Percentiles rank a stretch among this genome's conserved stretches.
Evolutionary conservation across 2,113 vertebrate genomes (phyloP).

Genomic region (Paracanthobrama guichenoti): DNA sequence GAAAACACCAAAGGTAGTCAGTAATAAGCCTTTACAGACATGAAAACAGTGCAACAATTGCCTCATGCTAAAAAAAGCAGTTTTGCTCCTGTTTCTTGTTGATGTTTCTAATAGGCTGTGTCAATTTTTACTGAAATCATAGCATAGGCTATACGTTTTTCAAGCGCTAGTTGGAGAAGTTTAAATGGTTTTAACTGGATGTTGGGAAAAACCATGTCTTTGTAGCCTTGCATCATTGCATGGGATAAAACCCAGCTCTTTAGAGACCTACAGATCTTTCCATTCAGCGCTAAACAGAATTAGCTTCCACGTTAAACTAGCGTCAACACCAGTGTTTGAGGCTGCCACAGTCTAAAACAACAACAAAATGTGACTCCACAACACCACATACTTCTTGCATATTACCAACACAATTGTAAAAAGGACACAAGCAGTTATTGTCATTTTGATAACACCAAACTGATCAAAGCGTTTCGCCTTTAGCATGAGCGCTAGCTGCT

Average conservation of each 20-base stretch:
- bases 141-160: background rate
- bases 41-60: background rate
- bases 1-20: background rate
- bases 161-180: background rate
- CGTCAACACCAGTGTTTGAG: background rate
- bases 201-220: background rate
- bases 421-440: constrained; percentile 32
- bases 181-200: background rate
- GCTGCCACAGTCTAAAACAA: background rate
- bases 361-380: constrained; percentile 4
- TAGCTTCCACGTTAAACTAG: constrained; percentile 20
- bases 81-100: background rate
- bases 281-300: constrained; percentile 1
- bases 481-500: constrained; percentile 36
- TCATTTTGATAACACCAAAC: constrained; percentile 31
- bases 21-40: background rate
- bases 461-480: constrained; percentile 51
- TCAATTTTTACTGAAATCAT: background rate
- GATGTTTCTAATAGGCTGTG: background rate
- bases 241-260: background rate
- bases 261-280: constrained; percentile 12
- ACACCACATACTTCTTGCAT: constrained; percentile 12
- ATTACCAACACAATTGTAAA: constrained; percentile 27
- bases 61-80: background rate
- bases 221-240: background rate